phyloP scores from a whole-genome alignment of 2,113 vertebrate species.

The Tragelaphus buxtoni region DNA sequence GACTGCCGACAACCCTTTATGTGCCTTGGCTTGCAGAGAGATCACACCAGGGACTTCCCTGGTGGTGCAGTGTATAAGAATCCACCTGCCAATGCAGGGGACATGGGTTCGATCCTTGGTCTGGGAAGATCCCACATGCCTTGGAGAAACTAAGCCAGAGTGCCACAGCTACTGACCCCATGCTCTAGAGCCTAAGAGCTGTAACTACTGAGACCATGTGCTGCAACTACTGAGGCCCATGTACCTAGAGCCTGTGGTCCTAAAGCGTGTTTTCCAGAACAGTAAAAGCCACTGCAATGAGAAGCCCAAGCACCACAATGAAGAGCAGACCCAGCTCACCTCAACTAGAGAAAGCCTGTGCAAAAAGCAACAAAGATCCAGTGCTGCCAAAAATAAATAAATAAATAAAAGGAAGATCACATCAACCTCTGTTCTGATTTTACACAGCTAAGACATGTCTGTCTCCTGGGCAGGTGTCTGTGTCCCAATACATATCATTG shows the following conservation, averaged over 20 bases:
- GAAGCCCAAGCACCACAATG: neutral
- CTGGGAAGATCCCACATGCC: neutral
- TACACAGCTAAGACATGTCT: neutral
- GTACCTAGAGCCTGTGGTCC: neutral
- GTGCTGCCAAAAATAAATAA: neutral
- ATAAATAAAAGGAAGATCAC: neutral
- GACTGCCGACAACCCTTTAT: neutral
- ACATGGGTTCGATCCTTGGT: neutral
- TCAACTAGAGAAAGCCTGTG: neutral
- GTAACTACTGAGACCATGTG: neutral
- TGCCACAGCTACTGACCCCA: neutral
- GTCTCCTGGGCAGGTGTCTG: neutral
- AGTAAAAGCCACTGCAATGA: neutral
- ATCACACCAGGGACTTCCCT: neutral
- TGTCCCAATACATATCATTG: neutral
- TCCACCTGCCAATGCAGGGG: neutral
- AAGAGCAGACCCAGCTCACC: neutral
- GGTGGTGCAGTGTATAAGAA: neutral
- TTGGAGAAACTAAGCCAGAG: neutral
- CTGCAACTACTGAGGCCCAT: neutral
- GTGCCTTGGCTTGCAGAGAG: neutral
- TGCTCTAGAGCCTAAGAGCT: neutral
- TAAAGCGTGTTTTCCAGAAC: neutral
- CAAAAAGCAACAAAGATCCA: neutral
- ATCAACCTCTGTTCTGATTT: neutral